A percentile compares a stretch with the other conserved stretches of the same genome.
phyloP scores from a whole-genome alignment of 2,113 vertebrate species.

The Numenius arquata region DNA sequence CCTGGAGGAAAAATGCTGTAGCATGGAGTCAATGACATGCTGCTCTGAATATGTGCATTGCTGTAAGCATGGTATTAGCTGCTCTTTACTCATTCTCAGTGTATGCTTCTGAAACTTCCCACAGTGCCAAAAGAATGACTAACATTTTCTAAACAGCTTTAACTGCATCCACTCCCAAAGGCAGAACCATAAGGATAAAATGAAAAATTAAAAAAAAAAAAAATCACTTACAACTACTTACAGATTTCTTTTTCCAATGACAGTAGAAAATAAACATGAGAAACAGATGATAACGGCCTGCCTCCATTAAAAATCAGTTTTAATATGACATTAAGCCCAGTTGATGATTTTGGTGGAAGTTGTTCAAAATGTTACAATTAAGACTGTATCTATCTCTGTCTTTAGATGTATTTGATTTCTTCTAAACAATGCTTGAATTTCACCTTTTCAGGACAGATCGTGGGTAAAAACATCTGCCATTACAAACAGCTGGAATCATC shows the following conservation, averaged over 20 bases:
- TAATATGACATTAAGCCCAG: background rate
- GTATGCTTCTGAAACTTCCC: background rate
- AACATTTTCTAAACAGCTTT: background rate
- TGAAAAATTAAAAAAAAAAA: background rate
- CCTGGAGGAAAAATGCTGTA: slow-evolving; percentile 30
- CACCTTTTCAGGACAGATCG: background rate
- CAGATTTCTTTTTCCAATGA: background rate
- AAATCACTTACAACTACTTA: background rate
- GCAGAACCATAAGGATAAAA: background rate
- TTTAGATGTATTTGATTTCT: background rate
- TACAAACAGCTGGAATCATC: background rate
- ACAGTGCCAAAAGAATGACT: background rate
- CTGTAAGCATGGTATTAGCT: background rate
- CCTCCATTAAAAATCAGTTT: background rate
- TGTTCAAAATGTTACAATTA: background rate
- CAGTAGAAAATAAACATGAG: background rate
- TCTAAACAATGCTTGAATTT: background rate
- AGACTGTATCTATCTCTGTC: background rate
- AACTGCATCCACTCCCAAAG: background rate
- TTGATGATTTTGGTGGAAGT: background rate
- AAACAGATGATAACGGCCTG: background rate
- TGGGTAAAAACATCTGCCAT: background rate
- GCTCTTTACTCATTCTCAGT: background rate
- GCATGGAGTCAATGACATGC: background rate
- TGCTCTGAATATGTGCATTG: background rate